Evolutionary conservation across 2,888 invertebrate species (phyloP), one percentile per base, ranked within the genome.

Genomic region (Euplexia lucipara): DNA sequence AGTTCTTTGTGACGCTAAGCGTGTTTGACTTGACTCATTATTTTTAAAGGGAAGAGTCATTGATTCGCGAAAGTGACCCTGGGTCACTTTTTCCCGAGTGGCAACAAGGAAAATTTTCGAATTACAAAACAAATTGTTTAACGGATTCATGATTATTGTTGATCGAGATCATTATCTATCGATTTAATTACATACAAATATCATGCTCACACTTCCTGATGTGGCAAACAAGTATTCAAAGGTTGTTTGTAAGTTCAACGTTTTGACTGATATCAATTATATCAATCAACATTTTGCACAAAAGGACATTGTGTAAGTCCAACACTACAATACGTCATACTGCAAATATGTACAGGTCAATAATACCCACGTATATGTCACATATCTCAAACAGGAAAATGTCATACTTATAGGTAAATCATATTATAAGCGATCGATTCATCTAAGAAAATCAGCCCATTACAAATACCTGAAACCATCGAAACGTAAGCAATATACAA

Each of bases 11-110:
- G 90, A 88, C 84, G 85, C 77, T 83, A 83, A 85, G 41, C 83
- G 68, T 92, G 86, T 93, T 92, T 91, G 86, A 69, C 70, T 88
- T 94, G 94, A 94, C 84, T 94, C 94, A 94, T 83, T 81, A 83
- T 83, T 84, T 84, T 84, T 77, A 88, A 88, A 87, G 88, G 87
- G 89, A 82, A 78, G 57, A 88, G 78, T 85, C 80, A 81, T 80
- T 82, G 83, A 86, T 88, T 86, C 83, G 85, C 85, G 86, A 87
- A 88, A 84, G 84, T 83, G 84, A 85, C 84, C 79, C 78, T 72
- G 73, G 77, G 71, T 65, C 56, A 52, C 58, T 54, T 71, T 73
- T 60, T 16, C 69, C 57, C 60, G 62, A 18, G 62, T 39, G 58
- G 57, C 70, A 62, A 81, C 69, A 71, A 79, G 71, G 72, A 79